Base-by-base conservation (phyloP, 2,797 vertebrate genomes). In the Anableps anableps region DNA sequence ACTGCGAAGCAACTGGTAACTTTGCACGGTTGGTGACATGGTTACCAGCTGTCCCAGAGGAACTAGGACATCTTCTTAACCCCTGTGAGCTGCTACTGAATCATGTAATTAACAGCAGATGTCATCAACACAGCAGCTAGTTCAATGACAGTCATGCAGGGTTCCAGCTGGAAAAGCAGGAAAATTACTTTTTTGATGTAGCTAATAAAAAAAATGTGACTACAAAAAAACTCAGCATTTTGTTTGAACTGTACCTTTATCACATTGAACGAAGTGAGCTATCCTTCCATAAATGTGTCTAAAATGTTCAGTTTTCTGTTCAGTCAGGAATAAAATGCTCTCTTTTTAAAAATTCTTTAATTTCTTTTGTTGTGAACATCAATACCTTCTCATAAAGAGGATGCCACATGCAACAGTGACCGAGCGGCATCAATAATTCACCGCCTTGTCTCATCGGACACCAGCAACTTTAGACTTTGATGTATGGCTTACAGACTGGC, bases 381-480 rank as follows among this genome's bases (percentile, higher is more conserved):
- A 87, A 89, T 87, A 86, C 80, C 73, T 74, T 72, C 51, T 74
- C 83, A 86, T 93, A 92, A 90, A 89, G 90, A 92, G 89, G 85
- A 92, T 92, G 89, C 91, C 88, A 85, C 92, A 93, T 86, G 89
- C 85, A 92, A 93, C 89, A 87, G 86, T 92, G 91, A 92, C 91
- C 89, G 78, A 76, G 74, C 62, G 0, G 3, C 64, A 36, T 96
- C 17, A 96, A 96, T 95, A 92, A 96, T 96, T 95, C 14, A 96
- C 62, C 47, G 41, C 36, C 84, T 80, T 85, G 90, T 94, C 94
- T 94, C 93, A 96, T 91, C 88, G 88, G 95, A 96, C 81, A 95
- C 91, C 88, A 84, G 96, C 92, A 95, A 96, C 95, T 86, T 94
- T 93, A 95, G 94, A 95, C 92, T 78, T 86, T 80, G 93, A 91